phyloP scores from a whole-genome alignment of 2,113 vertebrate species.

The Castor canadensis region DNA sequence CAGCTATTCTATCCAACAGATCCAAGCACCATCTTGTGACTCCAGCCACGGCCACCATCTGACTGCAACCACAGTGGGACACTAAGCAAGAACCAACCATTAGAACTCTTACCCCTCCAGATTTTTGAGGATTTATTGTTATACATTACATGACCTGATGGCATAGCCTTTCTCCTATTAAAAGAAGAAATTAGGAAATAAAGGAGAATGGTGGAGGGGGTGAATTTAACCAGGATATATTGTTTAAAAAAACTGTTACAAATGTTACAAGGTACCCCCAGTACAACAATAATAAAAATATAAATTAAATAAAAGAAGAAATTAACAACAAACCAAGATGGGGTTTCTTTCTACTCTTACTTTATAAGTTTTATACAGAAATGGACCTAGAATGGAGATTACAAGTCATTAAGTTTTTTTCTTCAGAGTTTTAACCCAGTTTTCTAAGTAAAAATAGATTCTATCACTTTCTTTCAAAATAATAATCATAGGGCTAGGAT shows the following conservation, averaged over 20 bases:
- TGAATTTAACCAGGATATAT: too few species aligned
- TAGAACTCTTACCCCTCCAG: background rate
- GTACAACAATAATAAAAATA: too few species aligned
- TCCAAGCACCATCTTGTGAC: background rate
- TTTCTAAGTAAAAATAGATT: background rate
- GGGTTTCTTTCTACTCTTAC: background rate
- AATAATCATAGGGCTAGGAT: background rate
- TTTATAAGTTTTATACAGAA: background rate
- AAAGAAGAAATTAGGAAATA: too few species aligned
- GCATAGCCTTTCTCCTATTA: background rate
- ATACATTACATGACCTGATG: background rate
- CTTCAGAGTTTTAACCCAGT: background rate
- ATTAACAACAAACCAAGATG: background rate
- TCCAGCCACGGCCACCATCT: background rate
- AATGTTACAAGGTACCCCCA: too few species aligned
- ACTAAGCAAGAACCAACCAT: background rate
- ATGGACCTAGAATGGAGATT: background rate
- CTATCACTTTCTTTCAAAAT: slow-evolving; percentile 6
- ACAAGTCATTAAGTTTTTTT: background rate
- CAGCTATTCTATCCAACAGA: background rate
- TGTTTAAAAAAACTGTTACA: too few species aligned
- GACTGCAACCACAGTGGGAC: background rate
- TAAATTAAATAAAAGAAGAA: too few species aligned
- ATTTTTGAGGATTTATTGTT: background rate
- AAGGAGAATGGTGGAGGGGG: too few species aligned